These are phyloP conservation scores for Glaucidium brasilianum DNA, from an alignment of 2,113 vertebrate species.

Conservation along the genomic window DNA sequence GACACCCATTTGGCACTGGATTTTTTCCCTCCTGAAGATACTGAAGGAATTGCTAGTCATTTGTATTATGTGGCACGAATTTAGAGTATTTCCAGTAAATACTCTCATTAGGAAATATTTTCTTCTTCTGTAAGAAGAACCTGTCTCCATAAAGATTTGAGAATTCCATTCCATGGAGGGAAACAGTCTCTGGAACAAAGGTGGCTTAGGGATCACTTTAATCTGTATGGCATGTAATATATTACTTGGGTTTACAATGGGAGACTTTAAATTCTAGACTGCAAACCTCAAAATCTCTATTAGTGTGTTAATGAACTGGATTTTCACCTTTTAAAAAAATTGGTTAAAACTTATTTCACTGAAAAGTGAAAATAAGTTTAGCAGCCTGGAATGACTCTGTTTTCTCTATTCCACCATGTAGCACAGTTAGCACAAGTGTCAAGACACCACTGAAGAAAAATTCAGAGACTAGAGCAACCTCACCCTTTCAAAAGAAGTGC, in stretches of 20 bases:
- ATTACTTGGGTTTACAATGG: background rate
- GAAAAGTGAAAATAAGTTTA: slow-evolving; percentile 56
- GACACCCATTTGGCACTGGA: background rate
- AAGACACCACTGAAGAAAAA: slow-evolving; percentile 37
- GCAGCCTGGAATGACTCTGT: slow-evolving; percentile 39
- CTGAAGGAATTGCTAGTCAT: slow-evolving; percentile 18
- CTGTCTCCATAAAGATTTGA: slow-evolving; percentile 11
- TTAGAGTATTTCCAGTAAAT: slow-evolving; percentile 53
- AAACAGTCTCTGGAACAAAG: slow-evolving; percentile 31
- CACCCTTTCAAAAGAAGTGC: slow-evolving; percentile 14
- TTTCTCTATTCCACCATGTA: slow-evolving; percentile 48
- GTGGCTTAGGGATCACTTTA: background rate
- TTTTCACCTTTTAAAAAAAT: slow-evolving; percentile 58
- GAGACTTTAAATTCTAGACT: slow-evolving; percentile 14
- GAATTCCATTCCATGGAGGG: background rate
- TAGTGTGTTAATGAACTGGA: slow-evolving; percentile 8
- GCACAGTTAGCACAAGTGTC: slow-evolving; percentile 47
- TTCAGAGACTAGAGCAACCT: background rate
- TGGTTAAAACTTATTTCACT: slow-evolving; percentile 37
- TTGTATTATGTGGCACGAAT: slow-evolving; percentile 16
- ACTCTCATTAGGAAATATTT: slow-evolving; percentile 40
- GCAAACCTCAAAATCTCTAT: background rate
- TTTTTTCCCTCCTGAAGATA: slow-evolving; percentile 49
- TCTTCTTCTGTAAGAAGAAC: slow-evolving; percentile 24
- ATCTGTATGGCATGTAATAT: background rate